Evolutionary conservation across 2,113 vertebrate genomes (phyloP).

Genomic region (Labrus mixtus): DNA sequence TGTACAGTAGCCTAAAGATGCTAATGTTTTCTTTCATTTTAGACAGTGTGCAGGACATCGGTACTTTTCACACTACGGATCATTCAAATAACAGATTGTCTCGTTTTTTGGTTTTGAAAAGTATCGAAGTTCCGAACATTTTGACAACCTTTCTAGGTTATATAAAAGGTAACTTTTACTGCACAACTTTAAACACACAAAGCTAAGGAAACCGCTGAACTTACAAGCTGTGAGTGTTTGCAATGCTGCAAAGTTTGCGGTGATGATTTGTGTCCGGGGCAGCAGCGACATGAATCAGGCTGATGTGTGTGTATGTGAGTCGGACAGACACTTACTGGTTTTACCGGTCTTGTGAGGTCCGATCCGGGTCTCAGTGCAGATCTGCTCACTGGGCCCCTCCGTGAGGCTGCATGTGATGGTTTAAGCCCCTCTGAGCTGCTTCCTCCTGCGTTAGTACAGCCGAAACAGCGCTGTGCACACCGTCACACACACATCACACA

Average conservation of each 20-base stretch:
- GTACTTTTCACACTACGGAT: too few species aligned
- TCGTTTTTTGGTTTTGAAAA: too few species aligned
- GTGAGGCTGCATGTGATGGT: slow-evolving; percentile 49
- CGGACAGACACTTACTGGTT: slow-evolving; percentile 47
- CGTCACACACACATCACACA: slow-evolving; percentile 8
- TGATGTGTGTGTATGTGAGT: not conserved
- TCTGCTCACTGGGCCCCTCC: slow-evolving; percentile 21
- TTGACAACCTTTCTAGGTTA: too few species aligned
- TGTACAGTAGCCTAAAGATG: too few species aligned
- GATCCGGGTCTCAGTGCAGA: slow-evolving; percentile 5
- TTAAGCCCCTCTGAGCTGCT: slow-evolving; percentile 37
- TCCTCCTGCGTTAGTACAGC: slow-evolving; percentile 4
- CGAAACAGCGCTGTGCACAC: not conserved
- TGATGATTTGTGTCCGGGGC: not conserved
- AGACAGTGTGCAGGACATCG: too few species aligned
- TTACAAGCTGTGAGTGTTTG: too few species aligned
- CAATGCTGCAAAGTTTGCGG: not conserved
- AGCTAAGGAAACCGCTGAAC: not conserved
- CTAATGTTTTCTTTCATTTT: too few species aligned
- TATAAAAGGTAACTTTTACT: too few species aligned
- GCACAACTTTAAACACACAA: not conserved
- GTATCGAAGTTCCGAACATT: too few species aligned
- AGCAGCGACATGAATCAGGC: slow-evolving; percentile 2
- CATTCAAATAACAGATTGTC: too few species aligned
- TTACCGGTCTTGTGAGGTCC: not conserved